Evolutionary conservation across 2,113 vertebrate species (phyloP), one percentile per base, ranked within the genome.

Genomic region (Etheostoma cragini): DNA sequence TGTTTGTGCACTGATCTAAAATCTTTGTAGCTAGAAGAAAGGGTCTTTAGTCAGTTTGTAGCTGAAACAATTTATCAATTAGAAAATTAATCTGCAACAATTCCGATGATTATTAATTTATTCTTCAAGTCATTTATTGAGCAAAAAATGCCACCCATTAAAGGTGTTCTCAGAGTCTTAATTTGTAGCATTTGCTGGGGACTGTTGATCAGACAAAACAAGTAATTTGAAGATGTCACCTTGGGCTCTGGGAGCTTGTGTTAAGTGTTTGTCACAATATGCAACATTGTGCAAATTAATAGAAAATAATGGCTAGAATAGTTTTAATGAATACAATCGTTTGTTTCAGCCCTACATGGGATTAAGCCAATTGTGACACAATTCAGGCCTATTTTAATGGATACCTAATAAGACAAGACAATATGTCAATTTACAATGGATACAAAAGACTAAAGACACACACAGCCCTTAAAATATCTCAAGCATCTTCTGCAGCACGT

Each of bases 11-110:
- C 0, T 50, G 15, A 21, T 21, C 4, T 61, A 6, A 56, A 8
- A 8, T 46, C 45, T 53, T 4, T 45, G 6, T 15, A 6, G 19
- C 26, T 5, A 13, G 12, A n/a, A n/a, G n/a, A n/a, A n/a, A n/a
- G n/a, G n/a, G 66, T 38, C 24, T 45, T 6, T 24, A 56, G 7
- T 77, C 54, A 46, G 26, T 71, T 69, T 62, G 13, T 33, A 60
- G 21, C 13, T 47, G 45, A 61, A 72, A 35, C 56, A n/a, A 17
- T 47, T 0, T 10, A n/a, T 45, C 3, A 0, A 46, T 72, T 58
- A 6, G n/a, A 45, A 53, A 19, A 53, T 52, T 0, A 38, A 17
- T 24, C 7, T 33, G 3, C 17, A 60, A 33, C 0, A 46, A 3
- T n/a, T 15, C 30, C 6, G 8, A 72, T 61, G 0, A 26, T 26